Percentiles rank a stretch among this genome's conserved stretches.
phyloP scores from a whole-genome alignment of 2,888 invertebrate genomes.

The Mimachlamys varia region DNA sequence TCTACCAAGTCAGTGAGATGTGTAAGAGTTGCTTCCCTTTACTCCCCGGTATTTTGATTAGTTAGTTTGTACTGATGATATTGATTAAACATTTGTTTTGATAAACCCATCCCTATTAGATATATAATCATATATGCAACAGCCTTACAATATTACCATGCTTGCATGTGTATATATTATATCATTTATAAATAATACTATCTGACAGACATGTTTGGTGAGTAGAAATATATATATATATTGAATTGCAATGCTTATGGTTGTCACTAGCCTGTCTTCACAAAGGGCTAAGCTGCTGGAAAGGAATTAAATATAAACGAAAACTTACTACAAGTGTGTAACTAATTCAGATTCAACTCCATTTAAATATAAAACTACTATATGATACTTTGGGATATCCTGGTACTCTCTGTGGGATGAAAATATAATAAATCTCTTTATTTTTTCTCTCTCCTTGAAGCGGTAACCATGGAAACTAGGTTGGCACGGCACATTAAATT shows the following conservation, averaged over 20 bases:
- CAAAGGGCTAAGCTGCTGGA: too few relatives aligned
- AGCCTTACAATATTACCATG: neutral
- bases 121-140: neutral
- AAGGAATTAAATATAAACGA: too few relatives aligned
- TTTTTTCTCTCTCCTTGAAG: neutral
- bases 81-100: neutral
- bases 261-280: too few relatives aligned
- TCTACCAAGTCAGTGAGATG: neutral
- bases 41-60: neutral
- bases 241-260: neutral
- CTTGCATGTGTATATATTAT: neutral
- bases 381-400: neutral
- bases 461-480: neutral
- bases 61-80: neutral
- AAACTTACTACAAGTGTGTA: neutral
- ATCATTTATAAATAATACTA: neutral
- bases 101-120: neutral
- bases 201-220: neutral
- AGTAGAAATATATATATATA: neutral
- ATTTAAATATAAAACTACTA: neutral
- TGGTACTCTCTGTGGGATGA: neutral
- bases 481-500: slow-evolving; percentile 17
- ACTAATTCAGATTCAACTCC: slow-evolving; percentile 2
- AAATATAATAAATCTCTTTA: neutral
- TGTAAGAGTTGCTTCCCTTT: slow-evolving; percentile 5